Base-by-base conservation (phyloP, 2,113 vertebrate species). In the Cyprichromis sp. region DNA sequence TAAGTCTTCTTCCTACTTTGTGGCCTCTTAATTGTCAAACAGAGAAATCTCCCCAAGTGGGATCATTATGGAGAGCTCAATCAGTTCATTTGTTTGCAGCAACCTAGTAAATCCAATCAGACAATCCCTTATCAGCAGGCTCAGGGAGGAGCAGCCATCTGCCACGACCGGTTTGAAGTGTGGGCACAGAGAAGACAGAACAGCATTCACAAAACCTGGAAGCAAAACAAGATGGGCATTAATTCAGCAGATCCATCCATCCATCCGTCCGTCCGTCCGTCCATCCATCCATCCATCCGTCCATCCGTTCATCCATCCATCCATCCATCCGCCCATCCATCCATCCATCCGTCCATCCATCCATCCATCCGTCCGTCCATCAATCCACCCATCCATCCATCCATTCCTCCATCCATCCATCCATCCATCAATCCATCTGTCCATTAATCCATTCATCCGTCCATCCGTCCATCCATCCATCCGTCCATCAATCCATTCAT, bases 261-360 rank as follows among this genome's bases (percentile, higher is more conserved):
- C 52, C 5, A 0, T 54, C 52, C n/a, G 0, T 1, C 17, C 0
- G 0, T 9, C 4, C 0, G 0, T 9, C 8, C 2, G 0, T 5
- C 17, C 0, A 0, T 19, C 3, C 0, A 0, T 2, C 8, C 1
- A 0, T 9, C 47, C 1, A 0, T 19, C 47, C 0, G 0, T 10
- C 17, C 1, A 0, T 9, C 8, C 2, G 0, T 19, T 3, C 1
- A 0, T 9, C 4, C 2, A 0, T 2, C 4, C 3, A 0, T 3
- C 19, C 0, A 0, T 0, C 1, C 0, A 0, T 9, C 4, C 2
- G 0, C 1, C 4, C 0, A 0, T n/a, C 19, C 0, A 0, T 10
- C 2, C 0, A 0, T 3, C 17, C 0, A 0, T 3, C 19, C 0
- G 0, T 52, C 17, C 0, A 1, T 2, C 42, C 3, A 2, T 21